phyloP scores from a whole-genome alignment of 2,797 vertebrate genomes.

The Coccyzus lansbergi region DNA sequence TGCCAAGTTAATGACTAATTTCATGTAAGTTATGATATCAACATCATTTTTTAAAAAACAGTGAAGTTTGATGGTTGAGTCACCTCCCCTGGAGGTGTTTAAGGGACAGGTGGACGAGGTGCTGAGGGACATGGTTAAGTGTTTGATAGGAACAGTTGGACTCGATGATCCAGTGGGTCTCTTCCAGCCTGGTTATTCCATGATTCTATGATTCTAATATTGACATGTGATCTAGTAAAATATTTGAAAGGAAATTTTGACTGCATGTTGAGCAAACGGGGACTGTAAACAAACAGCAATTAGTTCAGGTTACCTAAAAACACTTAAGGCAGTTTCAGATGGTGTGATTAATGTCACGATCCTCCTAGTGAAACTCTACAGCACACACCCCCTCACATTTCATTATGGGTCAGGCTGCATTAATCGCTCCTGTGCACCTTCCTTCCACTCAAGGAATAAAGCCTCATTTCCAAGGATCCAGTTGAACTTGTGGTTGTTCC shows the following conservation, averaged over 20 bases:
- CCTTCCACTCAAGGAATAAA: background rate
- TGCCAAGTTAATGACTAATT: background rate
- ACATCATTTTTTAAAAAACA: background rate
- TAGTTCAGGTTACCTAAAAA: background rate
- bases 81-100: too few species aligned
- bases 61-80: too few species aligned
- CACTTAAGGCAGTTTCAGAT: background rate
- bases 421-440: background rate
- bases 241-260: background rate
- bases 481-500: conserved; percentile 30
- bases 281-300: background rate
- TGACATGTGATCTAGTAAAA: background rate
- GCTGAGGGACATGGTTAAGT: too few species aligned
- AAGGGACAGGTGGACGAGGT: too few species aligned
- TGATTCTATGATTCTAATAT: too few species aligned
- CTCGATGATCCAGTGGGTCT: too few species aligned
- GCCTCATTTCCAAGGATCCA: background rate
- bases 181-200: too few species aligned
- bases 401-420: background rate
- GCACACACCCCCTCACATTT: background rate
- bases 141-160: too few species aligned
- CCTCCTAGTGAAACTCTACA: background rate
- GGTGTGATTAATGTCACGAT: background rate
- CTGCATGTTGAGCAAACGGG: background rate
- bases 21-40: background rate